Conservation (phyloP, 2,888 invertebrate species). For the Pseudanteris insignis region DNA sequence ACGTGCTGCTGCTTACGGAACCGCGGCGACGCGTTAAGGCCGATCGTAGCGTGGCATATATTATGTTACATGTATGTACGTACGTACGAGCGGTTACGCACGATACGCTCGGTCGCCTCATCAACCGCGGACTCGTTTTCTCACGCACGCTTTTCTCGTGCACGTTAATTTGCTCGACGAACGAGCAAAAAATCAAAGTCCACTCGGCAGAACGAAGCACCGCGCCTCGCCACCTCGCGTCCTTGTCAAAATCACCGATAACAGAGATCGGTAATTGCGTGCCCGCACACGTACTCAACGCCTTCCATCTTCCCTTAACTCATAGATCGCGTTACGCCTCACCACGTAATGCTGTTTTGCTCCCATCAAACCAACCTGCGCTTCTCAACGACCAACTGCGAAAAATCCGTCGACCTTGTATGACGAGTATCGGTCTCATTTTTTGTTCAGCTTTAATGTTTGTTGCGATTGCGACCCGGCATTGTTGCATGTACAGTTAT, state of each 20-base stretch:
- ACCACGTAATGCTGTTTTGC: slow-evolving; percentile 9
- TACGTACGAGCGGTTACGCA: slow-evolving; percentile 23
- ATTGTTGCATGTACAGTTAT: no score
- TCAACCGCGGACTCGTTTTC: slow-evolving; percentile 26
- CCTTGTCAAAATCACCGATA: slow-evolving; percentile 20
- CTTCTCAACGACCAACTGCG: no score
- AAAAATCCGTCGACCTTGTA: no score
- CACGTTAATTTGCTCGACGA: slow-evolving; percentile 22
- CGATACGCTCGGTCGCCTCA: slow-evolving; percentile 37
- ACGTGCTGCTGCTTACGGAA: slow-evolving; percentile 42
- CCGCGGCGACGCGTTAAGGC: slow-evolving; percentile 29
- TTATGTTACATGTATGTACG: slow-evolving; percentile 8
- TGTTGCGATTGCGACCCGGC: no score
- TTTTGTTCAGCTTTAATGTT: no score
- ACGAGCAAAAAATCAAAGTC: slow-evolving; percentile 11
- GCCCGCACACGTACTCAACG: slow-evolving; percentile 5
- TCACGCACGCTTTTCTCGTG: slow-evolving; percentile 29
- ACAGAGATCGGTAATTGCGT: slow-evolving; percentile 11
- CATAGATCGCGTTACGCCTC: slow-evolving; percentile 24
- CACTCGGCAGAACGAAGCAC: slow-evolving; percentile 18
- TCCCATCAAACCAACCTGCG: no score
- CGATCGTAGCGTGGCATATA: slow-evolving; percentile 18
- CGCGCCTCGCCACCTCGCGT: slow-evolving; percentile 25
- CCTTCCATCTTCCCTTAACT: slow-evolving; percentile 1
- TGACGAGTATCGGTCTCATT: no score